Conservation (phyloP, 2,888 invertebrate genomes). For the Leptogaster cylindrica region DNA sequence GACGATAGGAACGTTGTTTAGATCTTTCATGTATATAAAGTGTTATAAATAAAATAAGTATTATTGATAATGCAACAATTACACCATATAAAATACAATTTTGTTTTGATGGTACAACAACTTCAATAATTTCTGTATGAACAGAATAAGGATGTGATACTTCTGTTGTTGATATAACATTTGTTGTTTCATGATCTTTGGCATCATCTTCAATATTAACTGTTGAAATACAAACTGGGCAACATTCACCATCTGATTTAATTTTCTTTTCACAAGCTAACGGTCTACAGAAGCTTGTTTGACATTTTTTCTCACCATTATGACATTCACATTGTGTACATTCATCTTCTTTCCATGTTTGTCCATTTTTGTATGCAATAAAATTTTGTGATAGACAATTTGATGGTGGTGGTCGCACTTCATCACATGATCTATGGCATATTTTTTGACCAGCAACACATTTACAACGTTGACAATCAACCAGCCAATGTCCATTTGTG, state of each 20-base stretch:
- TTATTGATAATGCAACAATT: constrained; percentile 49
- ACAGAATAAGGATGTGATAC: constrained; percentile 42
- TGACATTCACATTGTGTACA: constrained; percentile 53
- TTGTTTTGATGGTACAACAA: constrained; percentile 48
- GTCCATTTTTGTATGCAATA: constrained; percentile 56
- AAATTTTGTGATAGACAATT: constrained; percentile 55
- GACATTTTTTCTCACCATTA: constrained; percentile 46
- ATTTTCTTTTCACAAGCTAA: constrained; percentile 46
- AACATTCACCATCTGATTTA: constrained; percentile 45
- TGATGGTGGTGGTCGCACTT: constrained; percentile 52
- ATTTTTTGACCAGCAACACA: constrained; percentile 56
- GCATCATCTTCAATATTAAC: neutral
- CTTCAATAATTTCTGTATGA: constrained; percentile 54
- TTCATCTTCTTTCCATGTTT: constrained; percentile 57
- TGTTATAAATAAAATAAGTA: constrained; percentile 48
- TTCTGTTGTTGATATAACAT: neutral
- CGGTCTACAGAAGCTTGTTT: constrained; percentile 44
- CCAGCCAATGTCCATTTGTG: constrained; percentile 55
- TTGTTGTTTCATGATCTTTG: neutral
- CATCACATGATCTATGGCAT: constrained; percentile 58
- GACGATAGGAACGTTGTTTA: constrained; percentile 59
- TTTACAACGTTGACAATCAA: constrained; percentile 57
- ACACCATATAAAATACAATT: constrained; percentile 48
- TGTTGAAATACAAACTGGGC: constrained; percentile 33
- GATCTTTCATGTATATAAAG: constrained; percentile 53